Percentiles rank a stretch among this genome's conserved stretches.
These are phyloP conservation scores for Aurelia sp. DNA, from an alignment of 30 jellyfish, hydroid and myxozoan species.

Conservation along the genomic window DNA sequence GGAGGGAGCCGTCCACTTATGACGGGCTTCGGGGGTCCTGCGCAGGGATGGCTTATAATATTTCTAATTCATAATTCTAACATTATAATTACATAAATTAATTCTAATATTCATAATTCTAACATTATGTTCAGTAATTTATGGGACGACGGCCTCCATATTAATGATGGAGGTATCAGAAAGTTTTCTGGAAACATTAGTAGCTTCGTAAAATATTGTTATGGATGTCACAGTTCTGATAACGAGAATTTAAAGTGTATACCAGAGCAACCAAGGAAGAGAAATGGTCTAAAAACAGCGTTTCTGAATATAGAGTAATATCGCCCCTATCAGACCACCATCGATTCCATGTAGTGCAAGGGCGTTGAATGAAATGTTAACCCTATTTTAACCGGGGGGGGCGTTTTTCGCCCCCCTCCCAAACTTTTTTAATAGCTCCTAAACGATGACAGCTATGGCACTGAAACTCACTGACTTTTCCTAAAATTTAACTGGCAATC, in stretches of 20 bases:
- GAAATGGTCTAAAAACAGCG: slow-evolving; percentile 14
- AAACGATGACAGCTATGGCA: too few relatives aligned
- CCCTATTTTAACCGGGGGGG: too few relatives aligned
- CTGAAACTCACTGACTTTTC: too few relatives aligned
- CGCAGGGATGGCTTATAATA: background rate
- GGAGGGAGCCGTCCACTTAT: slow-evolving; percentile 4
- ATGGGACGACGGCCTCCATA: background rate
- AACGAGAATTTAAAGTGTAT: background rate
- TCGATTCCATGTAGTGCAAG: too few relatives aligned
- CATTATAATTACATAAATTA: too few relatives aligned
- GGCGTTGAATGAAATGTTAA: too few relatives aligned
- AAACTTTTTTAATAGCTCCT: too few relatives aligned
- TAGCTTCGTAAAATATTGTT: background rate
- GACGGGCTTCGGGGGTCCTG: slow-evolving; percentile 8
- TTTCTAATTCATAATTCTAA: too few relatives aligned
- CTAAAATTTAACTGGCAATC: too few relatives aligned
- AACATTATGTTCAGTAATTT: background rate
- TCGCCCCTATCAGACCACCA: too few relatives aligned
- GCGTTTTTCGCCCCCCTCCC: too few relatives aligned
- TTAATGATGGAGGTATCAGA: background rate
- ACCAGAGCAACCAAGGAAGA: background rate
- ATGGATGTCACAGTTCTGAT: slow-evolving; percentile 1
- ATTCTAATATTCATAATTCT: background rate
- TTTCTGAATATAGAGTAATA: background rate
- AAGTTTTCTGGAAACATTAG: background rate